Evolutionary conservation across 2,113 vertebrate genomes (phyloP).

Genomic region (Bolborhynchus lineola): DNA sequence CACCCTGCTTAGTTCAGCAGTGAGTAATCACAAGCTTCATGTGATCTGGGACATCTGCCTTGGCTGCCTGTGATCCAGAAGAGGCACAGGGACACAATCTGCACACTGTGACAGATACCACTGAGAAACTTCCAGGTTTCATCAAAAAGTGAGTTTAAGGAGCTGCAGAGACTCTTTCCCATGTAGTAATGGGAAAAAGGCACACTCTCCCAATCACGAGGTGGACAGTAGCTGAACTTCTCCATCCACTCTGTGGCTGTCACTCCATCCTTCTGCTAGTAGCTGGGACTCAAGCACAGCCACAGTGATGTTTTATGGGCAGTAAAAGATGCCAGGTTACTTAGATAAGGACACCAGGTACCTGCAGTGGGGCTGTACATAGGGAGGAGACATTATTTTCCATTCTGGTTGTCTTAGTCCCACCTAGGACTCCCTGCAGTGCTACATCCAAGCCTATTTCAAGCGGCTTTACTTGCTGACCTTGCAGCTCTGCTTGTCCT

Average conservation of each 20-base stretch:
- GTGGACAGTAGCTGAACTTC: not conserved
- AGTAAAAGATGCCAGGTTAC: not conserved
- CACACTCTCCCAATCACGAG: not conserved
- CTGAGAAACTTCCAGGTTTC: not conserved
- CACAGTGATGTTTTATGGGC: not conserved
- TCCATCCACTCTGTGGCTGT: not conserved
- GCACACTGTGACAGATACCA: not conserved
- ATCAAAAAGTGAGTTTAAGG: not conserved
- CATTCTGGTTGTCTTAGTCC: not conserved
- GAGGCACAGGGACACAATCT: not conserved
- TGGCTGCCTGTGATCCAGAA: not conserved
- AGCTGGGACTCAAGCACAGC: not conserved
- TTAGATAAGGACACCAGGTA: not conserved
- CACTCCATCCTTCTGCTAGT: not conserved
- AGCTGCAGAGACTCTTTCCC: not conserved
- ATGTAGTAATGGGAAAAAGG: not conserved
- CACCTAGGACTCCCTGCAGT: not conserved
- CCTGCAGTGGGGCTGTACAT: not conserved
- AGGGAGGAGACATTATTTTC: not conserved
- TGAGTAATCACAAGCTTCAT: not conserved
- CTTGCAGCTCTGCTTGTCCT: not conserved
- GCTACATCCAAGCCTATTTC: not conserved
- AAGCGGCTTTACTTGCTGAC: not conserved
- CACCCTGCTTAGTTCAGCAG: not conserved
- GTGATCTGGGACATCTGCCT: rapidly evolving